A percentile compares a stretch with the other conserved stretches of the same genome.
Conservation (phyloP, 2,888 invertebrate species). For the Portevinia maculata region DNA sequence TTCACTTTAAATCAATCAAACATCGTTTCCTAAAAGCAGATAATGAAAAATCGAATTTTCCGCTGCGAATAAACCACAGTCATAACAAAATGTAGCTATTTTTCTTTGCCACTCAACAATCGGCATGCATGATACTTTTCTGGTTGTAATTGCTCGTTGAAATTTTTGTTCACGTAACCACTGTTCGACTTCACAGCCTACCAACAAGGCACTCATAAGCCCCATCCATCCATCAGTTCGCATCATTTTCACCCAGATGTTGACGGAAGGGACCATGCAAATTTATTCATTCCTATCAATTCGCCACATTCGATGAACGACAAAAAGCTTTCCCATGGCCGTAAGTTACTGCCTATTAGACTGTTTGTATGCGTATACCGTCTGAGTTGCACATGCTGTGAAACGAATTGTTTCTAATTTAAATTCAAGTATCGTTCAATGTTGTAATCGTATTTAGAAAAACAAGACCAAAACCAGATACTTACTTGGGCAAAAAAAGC, state of each 20-base stretch:
- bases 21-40: too few species aligned
- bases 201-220: constrained; percentile 6
- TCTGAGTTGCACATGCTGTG: constrained; percentile 54
- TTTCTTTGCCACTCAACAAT: too few species aligned
- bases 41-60: too few species aligned
- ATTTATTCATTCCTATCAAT: constrained; percentile 61
- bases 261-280: constrained; percentile 11
- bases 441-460: constrained; percentile 45
- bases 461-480: constrained; percentile 29
- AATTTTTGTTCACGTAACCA: neutral
- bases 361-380: constrained; percentile 54
- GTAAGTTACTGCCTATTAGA: constrained; percentile 22
- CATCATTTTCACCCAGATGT: constrained; percentile 10
- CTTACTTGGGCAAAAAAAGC: constrained; percentile 19
- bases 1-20: too few species aligned
- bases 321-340: constrained; percentile 33
- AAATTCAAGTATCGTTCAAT: constrained; percentile 54
- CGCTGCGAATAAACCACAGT: too few species aligned
- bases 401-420: constrained; percentile 53
- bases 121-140: too few species aligned
- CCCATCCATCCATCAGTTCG: neutral
- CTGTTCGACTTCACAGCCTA: constrained; percentile 19
- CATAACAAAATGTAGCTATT: too few species aligned
- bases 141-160: too few species aligned
- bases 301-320: constrained; percentile 52